These are phyloP conservation scores for Cerastis rubricosa DNA, from an alignment of 2,888 invertebrate species.

Conservation along the genomic window DNA sequence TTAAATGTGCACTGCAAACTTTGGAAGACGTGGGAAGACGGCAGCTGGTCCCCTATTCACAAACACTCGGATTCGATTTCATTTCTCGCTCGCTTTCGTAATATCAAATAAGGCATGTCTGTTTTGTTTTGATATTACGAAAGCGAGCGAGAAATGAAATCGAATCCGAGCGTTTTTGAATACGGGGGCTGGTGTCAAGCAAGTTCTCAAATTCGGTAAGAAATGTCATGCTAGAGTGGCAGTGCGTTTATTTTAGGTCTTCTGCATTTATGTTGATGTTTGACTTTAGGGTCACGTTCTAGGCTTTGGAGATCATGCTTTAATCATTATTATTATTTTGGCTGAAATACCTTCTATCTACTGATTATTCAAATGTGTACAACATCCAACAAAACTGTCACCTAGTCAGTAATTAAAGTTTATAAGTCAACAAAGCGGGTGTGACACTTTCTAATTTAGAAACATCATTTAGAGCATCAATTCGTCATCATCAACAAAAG, in stretches of 20 bases:
- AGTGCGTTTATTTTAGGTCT: slow-evolving; percentile 6
- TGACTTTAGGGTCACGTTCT: background rate
- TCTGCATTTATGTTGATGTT: background rate
- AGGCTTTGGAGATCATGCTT: background rate
- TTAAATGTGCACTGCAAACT: slow-evolving; percentile 52
- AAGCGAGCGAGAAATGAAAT: too few species aligned
- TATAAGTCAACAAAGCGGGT: background rate
- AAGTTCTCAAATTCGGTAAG: slow-evolving; percentile 47
- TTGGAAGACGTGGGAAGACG: slow-evolving; percentile 38
- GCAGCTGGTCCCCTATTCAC: too few species aligned
- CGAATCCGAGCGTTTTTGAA: too few species aligned
- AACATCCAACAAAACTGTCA: background rate
- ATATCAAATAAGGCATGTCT: too few species aligned
- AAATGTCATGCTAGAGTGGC: slow-evolving; percentile 13
- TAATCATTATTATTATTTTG: background rate
- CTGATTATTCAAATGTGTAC: background rate
- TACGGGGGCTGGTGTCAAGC: slow-evolving; percentile 48
- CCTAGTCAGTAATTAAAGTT: background rate
- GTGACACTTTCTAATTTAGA: background rate
- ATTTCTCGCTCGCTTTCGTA: too few species aligned
- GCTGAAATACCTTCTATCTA: background rate
- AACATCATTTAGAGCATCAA: too few species aligned
- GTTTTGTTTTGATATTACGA: too few species aligned
- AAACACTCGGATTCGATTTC: too few species aligned
- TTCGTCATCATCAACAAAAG: too few species aligned